Conservation (phyloP, 1,140 invertebrate genomes). For the Tetragonula clypearis region DNA sequence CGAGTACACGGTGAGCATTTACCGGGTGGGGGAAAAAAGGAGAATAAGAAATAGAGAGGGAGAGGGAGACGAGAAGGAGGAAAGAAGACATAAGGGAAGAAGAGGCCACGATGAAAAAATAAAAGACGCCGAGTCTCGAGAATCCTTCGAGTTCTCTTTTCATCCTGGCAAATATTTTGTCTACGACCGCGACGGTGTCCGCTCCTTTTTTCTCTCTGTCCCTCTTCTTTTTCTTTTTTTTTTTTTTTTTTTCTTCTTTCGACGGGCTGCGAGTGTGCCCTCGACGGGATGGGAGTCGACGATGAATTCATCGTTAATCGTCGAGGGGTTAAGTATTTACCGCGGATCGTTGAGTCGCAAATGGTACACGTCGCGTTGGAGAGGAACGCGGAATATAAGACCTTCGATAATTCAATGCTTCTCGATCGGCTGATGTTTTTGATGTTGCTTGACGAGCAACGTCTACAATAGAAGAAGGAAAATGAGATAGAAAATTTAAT, state of each 20-base stretch:
- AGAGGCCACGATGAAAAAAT: background rate
- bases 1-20: background rate
- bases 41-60: slow-evolving; percentile 27
- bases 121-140: background rate
- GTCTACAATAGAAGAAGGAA: too few species aligned
- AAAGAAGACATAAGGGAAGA: background rate
- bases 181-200: slow-evolving; percentile 10
- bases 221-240: too few species aligned
- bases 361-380: background rate
- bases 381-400: background rate
- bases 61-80: background rate
- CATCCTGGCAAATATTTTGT: slow-evolving; percentile 44
- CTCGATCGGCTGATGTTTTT: too few species aligned
- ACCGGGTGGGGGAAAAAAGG: background rate
- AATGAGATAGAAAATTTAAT: too few species aligned
- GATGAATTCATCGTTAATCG: slow-evolving; percentile 61
- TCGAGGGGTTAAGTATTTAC: slow-evolving; percentile 40
- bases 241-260: background rate
- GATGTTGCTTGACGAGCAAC: too few species aligned
- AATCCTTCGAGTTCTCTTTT: background rate
- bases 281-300: background rate
- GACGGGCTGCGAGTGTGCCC: background rate
- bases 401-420: too few species aligned
- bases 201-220: background rate
- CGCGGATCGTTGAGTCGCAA: slow-evolving; percentile 8